These are phyloP conservation scores for Tachina grossa DNA, from an alignment of 2,888 invertebrate genomes.

Conservation along the genomic window DNA sequence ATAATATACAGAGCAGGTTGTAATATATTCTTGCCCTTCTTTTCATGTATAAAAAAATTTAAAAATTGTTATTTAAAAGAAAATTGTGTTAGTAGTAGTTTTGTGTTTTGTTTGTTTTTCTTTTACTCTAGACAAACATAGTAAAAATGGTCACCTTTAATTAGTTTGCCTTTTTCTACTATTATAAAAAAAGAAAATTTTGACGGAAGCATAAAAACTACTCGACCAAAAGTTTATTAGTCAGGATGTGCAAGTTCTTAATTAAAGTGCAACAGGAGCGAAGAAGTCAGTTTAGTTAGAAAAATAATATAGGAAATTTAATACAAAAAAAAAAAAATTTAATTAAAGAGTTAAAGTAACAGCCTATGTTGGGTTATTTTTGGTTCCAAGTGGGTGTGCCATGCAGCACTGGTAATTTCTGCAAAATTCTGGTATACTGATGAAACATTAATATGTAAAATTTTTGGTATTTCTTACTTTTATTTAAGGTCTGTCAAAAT, in stretches of 20 bases:
- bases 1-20: background rate
- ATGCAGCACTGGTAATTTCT: too few species aligned
- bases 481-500: too few species aligned
- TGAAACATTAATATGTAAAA: too few species aligned
- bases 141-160: constrained; percentile 56
- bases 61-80: background rate
- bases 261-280: constrained; percentile 26
- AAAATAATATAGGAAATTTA: background rate
- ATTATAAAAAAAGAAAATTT: background rate
- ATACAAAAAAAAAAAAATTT: background rate
- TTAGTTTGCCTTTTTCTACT: constrained; percentile 30
- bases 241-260: constrained; percentile 10
- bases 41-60: background rate
- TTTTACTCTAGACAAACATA: background rate
- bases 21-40: constrained; percentile 9
- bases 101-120: background rate
- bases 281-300: background rate
- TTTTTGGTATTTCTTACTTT: too few species aligned
- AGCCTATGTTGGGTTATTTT: too few species aligned
- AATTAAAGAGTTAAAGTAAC: background rate
- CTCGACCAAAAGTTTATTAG: constrained; percentile 23
- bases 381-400: too few species aligned
- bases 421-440: too few species aligned
- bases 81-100: background rate
- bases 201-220: constrained; percentile 12